These are phyloP conservation scores for Globodera ellingtonae DNA, from an alignment of 1,140 invertebrate species.

Conservation along the genomic window DNA sequence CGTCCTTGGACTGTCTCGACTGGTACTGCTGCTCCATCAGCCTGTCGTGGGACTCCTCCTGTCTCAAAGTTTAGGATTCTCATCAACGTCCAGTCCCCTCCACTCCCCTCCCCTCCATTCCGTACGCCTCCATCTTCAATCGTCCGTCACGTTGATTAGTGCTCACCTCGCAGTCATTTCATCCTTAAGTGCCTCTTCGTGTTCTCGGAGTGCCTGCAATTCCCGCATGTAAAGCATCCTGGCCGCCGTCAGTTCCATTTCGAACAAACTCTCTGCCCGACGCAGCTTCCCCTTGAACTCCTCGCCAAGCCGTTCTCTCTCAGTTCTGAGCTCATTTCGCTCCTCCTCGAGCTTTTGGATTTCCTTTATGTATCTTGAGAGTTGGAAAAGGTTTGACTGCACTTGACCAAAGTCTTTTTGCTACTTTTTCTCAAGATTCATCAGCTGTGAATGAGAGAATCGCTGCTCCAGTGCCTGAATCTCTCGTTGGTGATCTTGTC, in stretches of 20 bases:
- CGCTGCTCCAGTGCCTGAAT: constrained; percentile 61
- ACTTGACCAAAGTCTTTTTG: neutral
- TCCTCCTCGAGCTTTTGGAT: constrained; percentile 64
- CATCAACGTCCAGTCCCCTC: neutral
- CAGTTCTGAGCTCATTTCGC: constrained; percentile 56
- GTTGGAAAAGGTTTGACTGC: constrained; percentile 4
- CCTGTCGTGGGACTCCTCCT: constrained; percentile 64
- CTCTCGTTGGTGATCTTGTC: constrained; percentile 64
- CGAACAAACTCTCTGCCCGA: constrained; percentile 55
- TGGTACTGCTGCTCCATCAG: constrained; percentile 60
- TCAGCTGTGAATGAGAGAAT: constrained; percentile 60
- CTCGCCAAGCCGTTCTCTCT: constrained; percentile 62
- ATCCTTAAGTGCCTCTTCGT: constrained; percentile 63
- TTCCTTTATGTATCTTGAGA: constrained; percentile 60
- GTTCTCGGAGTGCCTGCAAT: constrained; percentile 59
- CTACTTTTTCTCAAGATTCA: constrained; percentile 63
- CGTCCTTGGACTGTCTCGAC: constrained; percentile 57
- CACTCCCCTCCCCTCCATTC: no score
- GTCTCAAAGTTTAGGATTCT: constrained; percentile 40
- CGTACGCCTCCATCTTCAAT: neutral
- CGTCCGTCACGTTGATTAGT: neutral
- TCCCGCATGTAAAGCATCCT: constrained; percentile 62
- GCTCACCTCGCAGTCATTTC: constrained; percentile 57
- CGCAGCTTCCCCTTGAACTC: constrained; percentile 63
- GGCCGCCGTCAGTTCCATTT: constrained; percentile 59